These are phyloP conservation scores for Thaumatotibia leucotreta DNA, from an alignment of 1,140 invertebrate genomes.

Conservation along the genomic window DNA sequence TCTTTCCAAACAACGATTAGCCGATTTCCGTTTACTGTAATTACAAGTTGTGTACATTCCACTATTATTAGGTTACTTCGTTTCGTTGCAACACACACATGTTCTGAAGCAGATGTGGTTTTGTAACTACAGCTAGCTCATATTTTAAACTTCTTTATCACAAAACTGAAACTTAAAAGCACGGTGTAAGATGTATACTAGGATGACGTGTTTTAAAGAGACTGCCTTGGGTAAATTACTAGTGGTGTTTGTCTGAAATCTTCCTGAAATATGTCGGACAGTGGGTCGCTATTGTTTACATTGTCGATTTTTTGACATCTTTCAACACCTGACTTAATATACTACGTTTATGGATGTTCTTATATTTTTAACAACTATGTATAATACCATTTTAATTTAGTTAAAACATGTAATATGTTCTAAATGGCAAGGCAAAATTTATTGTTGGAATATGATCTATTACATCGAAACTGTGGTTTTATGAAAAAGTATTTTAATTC, in stretches of 20 bases:
- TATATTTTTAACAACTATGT: no score
- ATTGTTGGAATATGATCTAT: no score
- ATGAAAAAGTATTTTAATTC: no score
- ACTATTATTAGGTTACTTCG: conserved; percentile 4
- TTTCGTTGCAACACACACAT: background rate
- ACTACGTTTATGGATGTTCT: no score
- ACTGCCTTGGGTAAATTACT: background rate
- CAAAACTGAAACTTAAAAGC: background rate
- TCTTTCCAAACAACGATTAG: conserved; percentile 1
- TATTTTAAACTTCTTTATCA: background rate
- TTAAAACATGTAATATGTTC: no score
- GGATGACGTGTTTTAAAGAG: background rate
- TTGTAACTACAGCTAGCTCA: background rate
- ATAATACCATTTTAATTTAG: no score
- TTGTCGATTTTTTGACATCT: background rate
- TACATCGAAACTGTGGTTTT: no score
- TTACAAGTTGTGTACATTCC: background rate
- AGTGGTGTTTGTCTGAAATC: background rate
- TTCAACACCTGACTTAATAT: background rate
- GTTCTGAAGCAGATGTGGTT: background rate
- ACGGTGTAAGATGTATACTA: background rate
- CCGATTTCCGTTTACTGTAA: background rate
- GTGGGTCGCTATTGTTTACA: conserved; percentile 1
- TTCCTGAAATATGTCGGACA: conserved; percentile 5
- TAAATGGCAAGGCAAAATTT: no score